Conservation (phyloP, 2,888 invertebrate genomes). For the Lepidonotus clava region DNA sequence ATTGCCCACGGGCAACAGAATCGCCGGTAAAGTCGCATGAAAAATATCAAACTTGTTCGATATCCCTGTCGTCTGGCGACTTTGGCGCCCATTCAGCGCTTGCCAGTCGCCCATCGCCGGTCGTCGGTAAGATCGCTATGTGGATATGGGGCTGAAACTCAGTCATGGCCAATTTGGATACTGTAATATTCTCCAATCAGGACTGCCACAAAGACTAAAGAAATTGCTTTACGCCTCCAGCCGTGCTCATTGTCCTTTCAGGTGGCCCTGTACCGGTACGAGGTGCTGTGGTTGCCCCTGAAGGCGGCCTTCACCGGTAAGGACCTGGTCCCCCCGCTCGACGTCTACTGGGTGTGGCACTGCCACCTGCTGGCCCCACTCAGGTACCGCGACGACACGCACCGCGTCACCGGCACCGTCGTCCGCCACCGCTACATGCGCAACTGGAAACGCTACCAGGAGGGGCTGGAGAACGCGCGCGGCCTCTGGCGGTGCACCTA, state of each 20-base stretch:
- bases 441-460: constrained; percentile 69
- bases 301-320: constrained; percentile 70
- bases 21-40: too few relatives aligned
- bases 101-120: too few relatives aligned
- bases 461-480: constrained; percentile 69
- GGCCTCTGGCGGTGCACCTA: constrained; percentile 73
- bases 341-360: constrained; percentile 82
- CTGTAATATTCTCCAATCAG: too few relatives aligned
- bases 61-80: too few relatives aligned
- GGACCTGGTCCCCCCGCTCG: constrained; percentile 80
- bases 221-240: background rate
- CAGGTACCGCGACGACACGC: constrained; percentile 73
- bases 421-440: constrained; percentile 79
- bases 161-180: too few relatives aligned
- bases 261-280: constrained; percentile 80
- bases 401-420: constrained; percentile 71
- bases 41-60: too few relatives aligned
- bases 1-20: too few relatives aligned
- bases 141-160: too few relatives aligned
- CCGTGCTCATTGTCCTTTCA: background rate
- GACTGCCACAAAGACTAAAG: too few relatives aligned
- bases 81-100: too few relatives aligned
- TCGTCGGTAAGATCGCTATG: too few relatives aligned
- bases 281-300: constrained; percentile 81
- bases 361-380: constrained; percentile 77